Conservation (phyloP, 2,888 invertebrate species). For the Hirtodrosophila duncani region DNA sequence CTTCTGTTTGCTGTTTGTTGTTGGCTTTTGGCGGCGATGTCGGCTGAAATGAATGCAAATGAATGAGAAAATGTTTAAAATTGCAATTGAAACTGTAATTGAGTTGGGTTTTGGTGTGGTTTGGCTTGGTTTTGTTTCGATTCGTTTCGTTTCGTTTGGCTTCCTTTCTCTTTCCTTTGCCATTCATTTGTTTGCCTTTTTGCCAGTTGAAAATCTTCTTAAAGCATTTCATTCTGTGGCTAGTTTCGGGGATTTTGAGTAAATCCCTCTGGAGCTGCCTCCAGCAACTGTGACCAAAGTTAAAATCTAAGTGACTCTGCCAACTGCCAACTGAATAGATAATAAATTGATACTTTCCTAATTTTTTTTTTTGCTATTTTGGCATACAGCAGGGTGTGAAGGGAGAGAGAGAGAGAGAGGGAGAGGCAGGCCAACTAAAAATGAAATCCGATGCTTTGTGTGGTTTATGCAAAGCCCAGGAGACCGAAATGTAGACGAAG, state of each 20-base stretch:
- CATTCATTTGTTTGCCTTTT: background rate
- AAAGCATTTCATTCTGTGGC: slow-evolving; percentile 25
- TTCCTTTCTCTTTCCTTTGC: background rate
- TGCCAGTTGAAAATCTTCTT: too few relatives aligned
- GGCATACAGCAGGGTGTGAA: too few relatives aligned
- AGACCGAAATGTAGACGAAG: too few relatives aligned
- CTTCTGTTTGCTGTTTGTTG: slow-evolving; percentile 22
- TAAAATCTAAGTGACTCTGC: too few relatives aligned
- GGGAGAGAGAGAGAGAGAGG: too few relatives aligned
- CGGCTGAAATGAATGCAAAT: slow-evolving; percentile 38
- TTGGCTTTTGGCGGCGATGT: slow-evolving; percentile 20
- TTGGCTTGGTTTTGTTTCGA: too few relatives aligned
- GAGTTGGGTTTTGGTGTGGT: slow-evolving; percentile 37
- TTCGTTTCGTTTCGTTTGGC: too few relatives aligned
- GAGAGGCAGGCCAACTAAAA: too few relatives aligned
- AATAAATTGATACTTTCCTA: slow-evolving; percentile 44
- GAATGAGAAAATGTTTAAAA: slow-evolving; percentile 41
- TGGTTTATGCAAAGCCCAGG: too few relatives aligned
- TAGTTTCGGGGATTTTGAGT: slow-evolving; percentile 17
- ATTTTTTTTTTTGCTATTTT: too few relatives aligned
- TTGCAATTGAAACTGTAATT: slow-evolving; percentile 49
- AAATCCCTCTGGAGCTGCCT: background rate
- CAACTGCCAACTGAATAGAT: slow-evolving; percentile 5
- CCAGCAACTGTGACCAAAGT: slow-evolving; percentile 9
- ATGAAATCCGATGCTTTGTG: too few relatives aligned